Percentiles rank a stretch among this genome's conserved stretches.
Conservation (phyloP, 1,140 invertebrate genomes). For the Drosophila virilis region DNA sequence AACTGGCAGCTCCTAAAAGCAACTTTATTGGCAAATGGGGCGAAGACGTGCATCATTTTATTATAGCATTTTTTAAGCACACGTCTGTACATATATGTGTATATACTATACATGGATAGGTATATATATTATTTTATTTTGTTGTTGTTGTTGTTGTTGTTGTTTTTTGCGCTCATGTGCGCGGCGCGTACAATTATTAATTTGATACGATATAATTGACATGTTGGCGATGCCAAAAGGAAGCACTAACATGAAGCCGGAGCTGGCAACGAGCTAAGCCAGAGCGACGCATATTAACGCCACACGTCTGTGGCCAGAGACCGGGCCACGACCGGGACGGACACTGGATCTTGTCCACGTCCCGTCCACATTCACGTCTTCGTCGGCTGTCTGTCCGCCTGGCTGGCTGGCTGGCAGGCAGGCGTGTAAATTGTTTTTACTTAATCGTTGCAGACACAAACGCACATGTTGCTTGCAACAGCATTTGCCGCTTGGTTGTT, state of each 20-base stretch:
- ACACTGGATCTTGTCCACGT: slow-evolving; percentile 21
- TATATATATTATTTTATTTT: slow-evolving; percentile 1
- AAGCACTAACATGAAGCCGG: slow-evolving; percentile 72
- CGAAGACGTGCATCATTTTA: slow-evolving; percentile 57
- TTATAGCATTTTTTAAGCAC: slow-evolving; percentile 1
- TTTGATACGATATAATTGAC: slow-evolving; percentile 83
- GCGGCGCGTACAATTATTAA: slow-evolving; percentile 81
- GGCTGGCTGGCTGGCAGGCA: slow-evolving; percentile 61
- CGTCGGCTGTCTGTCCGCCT: not conserved
- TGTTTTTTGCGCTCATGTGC: slow-evolving; percentile 40
- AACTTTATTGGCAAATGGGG: slow-evolving; percentile 66
- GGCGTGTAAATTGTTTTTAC: slow-evolving; percentile 84
- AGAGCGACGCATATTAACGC: slow-evolving; percentile 75
- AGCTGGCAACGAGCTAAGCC: slow-evolving; percentile 67
- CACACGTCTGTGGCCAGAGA: slow-evolving; percentile 54
- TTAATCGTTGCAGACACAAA: slow-evolving; percentile 82
- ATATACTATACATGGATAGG: not conserved
- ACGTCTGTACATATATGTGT: not conserved
- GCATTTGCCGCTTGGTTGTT: slow-evolving; percentile 18
- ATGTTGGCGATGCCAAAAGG: slow-evolving; percentile 82
- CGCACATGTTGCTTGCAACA: slow-evolving; percentile 71
- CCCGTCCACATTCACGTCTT: slow-evolving; percentile 17
- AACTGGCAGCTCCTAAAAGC: slow-evolving; percentile 57
- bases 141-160: not conserved
- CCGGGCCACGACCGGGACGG: slow-evolving; percentile 12